Conservation (phyloP, 64 coral and sea anemone species). For the Cladopsammia gracilis region DNA sequence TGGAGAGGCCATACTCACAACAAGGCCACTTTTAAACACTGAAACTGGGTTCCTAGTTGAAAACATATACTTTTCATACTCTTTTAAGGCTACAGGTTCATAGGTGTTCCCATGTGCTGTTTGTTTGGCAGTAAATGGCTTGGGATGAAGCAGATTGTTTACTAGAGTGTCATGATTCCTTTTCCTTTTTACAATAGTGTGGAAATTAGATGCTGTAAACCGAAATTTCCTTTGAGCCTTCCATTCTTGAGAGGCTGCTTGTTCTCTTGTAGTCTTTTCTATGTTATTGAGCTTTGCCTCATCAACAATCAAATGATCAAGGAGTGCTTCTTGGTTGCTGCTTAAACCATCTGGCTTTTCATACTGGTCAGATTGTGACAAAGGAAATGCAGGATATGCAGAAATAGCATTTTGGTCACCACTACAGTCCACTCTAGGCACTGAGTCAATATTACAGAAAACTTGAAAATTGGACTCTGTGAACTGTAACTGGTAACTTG, state of each 20-base stretch:
- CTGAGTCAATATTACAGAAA: neutral
- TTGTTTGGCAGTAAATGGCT: neutral
- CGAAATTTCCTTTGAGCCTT: slow-evolving; percentile 48
- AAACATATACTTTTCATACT: too few species aligned
- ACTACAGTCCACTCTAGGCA: too few species aligned
- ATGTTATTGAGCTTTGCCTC: slow-evolving; percentile 14
- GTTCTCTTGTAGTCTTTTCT: too few species aligned
- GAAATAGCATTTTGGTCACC: too few species aligned
- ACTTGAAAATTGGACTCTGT: slow-evolving; percentile 9
- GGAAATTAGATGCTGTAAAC: slow-evolving; percentile 77
- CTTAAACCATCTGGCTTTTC: slow-evolving; percentile 20
- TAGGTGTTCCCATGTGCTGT: too few species aligned
- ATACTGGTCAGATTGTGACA: neutral
- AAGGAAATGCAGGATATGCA: too few species aligned
- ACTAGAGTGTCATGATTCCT: slow-evolving; percentile 72
- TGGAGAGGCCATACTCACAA: too few species aligned
- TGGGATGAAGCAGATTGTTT: slow-evolving; percentile 33
- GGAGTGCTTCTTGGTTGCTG: slow-evolving; percentile 11
- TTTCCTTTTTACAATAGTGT: slow-evolving; percentile 25
- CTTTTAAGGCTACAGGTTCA: too few species aligned
- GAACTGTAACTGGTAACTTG: slow-evolving; percentile 7
- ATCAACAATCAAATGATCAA: slow-evolving; percentile 38
- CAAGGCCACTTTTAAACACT: too few species aligned
- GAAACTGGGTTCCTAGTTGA: too few species aligned
- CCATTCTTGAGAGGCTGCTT: slow-evolving; percentile 9